Evolutionary conservation across 30 jellyfish, hydroid and myxozoan genomes (phyloP), one percentile per base, ranked within the genome.

Genomic region (Mastigias papua): DNA sequence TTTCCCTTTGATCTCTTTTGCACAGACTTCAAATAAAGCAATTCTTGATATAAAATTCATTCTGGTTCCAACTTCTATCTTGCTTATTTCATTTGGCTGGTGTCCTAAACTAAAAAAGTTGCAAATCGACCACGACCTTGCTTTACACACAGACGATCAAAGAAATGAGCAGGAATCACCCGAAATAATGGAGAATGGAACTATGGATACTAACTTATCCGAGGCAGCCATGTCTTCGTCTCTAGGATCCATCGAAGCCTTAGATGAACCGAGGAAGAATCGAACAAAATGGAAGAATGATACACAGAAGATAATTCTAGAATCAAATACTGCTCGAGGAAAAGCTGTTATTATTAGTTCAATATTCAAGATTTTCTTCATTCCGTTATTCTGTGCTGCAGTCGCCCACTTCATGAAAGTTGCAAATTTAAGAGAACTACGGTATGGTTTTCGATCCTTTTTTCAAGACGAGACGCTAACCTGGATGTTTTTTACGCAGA

Each of bases 51-150:
- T 86, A 70, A 86, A 90, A 48, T 74, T 90, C 87, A 82, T 77
- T 5, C 57, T 82, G 10, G 90, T 81, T 29, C 93, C 97, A 15
- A 50, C 86, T 22, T 68, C 95, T 0, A 91, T 91, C 30, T 8
- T 70, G 28, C 82, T 93, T 34, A 42, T 93, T 1, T 81, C 97
- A 30, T 54, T 89, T 48, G 97, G 96, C 27, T 93, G 98, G 98
- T 80, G 97, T 89, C 98, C 98, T 1, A 93, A 93, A 73, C 49
- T 93, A 2, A 84, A 92, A 25, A 93, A 93, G 49, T 57, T 89
- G 9, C 98, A 93, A 69, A 88, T 82, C 70, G 98, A 89, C 29
- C 98, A 93, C 49, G 98, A 93, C 73, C 83, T 93, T 6, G 98
- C 69, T 27, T 21, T 34, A 51, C 60, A 71, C 30, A 81, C 25